Evolutionary conservation across 2,797 vertebrate genomes (phyloP).

Genomic region (Phrynocephalus guinanensis): DNA sequence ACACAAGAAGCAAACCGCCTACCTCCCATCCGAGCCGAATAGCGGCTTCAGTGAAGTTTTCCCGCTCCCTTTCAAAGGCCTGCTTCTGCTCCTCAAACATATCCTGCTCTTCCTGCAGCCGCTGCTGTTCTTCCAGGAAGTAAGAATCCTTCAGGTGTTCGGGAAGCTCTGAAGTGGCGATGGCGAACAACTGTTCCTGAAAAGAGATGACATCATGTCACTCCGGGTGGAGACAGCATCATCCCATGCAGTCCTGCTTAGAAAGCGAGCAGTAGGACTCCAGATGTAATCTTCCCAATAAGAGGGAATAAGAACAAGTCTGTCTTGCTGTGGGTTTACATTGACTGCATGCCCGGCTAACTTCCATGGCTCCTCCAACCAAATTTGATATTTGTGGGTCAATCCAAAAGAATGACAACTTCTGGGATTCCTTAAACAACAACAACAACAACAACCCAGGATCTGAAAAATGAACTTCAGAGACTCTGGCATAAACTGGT

Average conservation of each 20-base stretch:
- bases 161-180: slow-evolving; percentile 50
- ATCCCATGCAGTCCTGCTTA: neutral
- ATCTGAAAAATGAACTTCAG: too few species aligned
- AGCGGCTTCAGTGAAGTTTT: slow-evolving; percentile 83
- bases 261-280: neutral
- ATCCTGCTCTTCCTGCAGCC: slow-evolving; percentile 71
- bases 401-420: neutral
- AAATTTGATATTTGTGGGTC: neutral
- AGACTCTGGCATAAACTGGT: too few species aligned
- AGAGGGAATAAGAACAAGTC: neutral
- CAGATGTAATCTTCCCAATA: neutral
- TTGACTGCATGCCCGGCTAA: neutral
- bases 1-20: neutral
- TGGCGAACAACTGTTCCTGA: slow-evolving; percentile 72
- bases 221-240: neutral
- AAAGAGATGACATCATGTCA: neutral
- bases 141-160: slow-evolving; percentile 76
- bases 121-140: slow-evolving; percentile 84
- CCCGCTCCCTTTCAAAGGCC: slow-evolving; percentile 80
- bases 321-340: neutral
- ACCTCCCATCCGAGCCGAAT: slow-evolving; percentile 84
- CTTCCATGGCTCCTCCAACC: neutral
- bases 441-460: too few species aligned
- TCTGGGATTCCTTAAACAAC: neutral
- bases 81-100: slow-evolving; percentile 76